Evolutionary conservation across 2,113 vertebrate genomes (phyloP), one percentile per base, ranked within the genome.

Genomic region (Brachypteracias leptosomus): DNA sequence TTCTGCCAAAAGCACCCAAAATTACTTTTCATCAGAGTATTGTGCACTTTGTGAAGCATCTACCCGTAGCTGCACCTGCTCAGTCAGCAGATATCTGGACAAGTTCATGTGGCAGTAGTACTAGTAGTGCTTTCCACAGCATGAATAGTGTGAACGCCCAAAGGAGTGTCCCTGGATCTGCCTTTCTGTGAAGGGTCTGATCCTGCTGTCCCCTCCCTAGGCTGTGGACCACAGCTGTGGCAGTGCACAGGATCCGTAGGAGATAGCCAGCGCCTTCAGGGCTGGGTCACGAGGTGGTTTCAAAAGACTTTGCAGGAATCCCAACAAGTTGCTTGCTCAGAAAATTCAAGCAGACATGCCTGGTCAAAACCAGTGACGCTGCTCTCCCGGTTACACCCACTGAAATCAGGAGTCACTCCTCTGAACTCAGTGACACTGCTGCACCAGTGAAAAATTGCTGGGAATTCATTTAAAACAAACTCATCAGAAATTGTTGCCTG

Each of bases 221-320:
- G 20, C 44, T 55, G 12, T 38, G 10, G 12, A 6, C 49, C 67
- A 36, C 31, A 58, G 36, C 10, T 19, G 6, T 14, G 10, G 22
- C 66, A 31, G n/a, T 8, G 31, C 31, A 4, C 2, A 0, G 24
- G 35, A 47, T 26, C 14, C 2, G 0, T 11, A 31, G n/a, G 25
- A 81, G 52, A 61, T 2, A 46, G 15, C 16, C 46, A 36, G 38
- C 4, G 1, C 15, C 46, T 49, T n/a, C 16, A 12, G 38, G 28
- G 71, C 42, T 62, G 33, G n/a, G 4, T 36, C n/a, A 18, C 0
- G 3, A 36, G 36, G 4, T 42, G 5, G 54, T 67, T 91, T 88
- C 59, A 68, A 80, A 73, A 67, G 54, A 47, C 36, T 57, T 57
- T 35, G 24, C 29, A 47, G 42, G 58, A 58, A 88, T 36, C 31